Evolutionary conservation across 1,140 invertebrate species (phyloP), one percentile per base, ranked within the genome.

Genomic region (Octopus bimaculoides): DNA sequence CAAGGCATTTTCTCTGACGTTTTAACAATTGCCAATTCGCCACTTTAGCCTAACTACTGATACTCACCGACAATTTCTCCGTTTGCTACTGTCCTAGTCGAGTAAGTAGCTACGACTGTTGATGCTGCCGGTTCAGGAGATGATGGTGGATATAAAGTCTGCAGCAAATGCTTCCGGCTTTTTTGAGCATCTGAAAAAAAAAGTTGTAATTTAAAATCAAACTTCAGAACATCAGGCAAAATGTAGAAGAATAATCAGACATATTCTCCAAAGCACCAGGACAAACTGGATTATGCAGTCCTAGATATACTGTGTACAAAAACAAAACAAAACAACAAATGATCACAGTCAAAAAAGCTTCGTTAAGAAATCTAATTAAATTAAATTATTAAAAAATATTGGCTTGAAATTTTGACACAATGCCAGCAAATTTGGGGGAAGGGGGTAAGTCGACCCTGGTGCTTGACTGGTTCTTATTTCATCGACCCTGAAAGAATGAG

Each of bases 51-150:
- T 41, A 26, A 79, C 71, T 74, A 52, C 52, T 73, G 66, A 14
- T 71, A 6, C 79, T 79, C 80, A 86, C 86, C 84, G 77, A 75
- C 71, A 5, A 86, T 55, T 80, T 88, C 87, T 20, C 87, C 88
- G 85, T 88, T 88, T 6, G 82, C 76, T 10, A 82, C 76, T 12
- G 85, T 84, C 81, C 86, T 87, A 52, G 83, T 82, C 69, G 85
- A 83, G 79, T 86, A 88, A 10, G 88, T 89, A 10, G 86, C 82
- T n/a, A 88, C 79, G 14, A 89, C 87, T 81, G 84, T 86, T 0
- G 88, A 86, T 14, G 81, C 82, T 1, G 85, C 85, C 5, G 86
- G 85, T 75, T 88, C 87, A 52, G 87, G 86, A 17, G 86, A 87
- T 12, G 87, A 86, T 26, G 87, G 83, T 0, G 86, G 86, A 53